A percentile compares a stretch with the other conserved stretches of the same genome.
Evolutionary conservation across 2,888 invertebrate genomes (phyloP).

Genomic region (Cremastobaeus sp.): DNA sequence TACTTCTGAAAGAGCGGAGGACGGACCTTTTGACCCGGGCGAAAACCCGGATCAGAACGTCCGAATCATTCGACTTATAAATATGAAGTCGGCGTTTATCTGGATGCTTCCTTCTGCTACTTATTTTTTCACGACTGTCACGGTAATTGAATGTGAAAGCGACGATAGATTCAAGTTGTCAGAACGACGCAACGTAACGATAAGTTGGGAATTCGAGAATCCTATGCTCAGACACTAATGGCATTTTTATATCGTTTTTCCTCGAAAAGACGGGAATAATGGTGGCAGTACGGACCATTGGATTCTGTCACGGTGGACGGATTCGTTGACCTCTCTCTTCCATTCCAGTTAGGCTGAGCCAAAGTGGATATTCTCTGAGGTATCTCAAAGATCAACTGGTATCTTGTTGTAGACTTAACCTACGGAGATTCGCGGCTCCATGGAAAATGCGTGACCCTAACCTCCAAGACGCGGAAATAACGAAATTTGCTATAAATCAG

Average conservation of each 20-base stretch:
- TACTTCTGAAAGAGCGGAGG: background rate
- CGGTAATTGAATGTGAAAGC: slow-evolving; percentile 54
- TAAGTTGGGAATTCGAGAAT: slow-evolving; percentile 67
- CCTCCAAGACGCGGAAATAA: too few species aligned
- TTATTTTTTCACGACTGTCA: slow-evolving; percentile 35
- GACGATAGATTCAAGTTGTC: slow-evolving; percentile 74
- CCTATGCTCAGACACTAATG: slow-evolving; percentile 74
- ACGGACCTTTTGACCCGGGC: too few species aligned
- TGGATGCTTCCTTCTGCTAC: slow-evolving; percentile 9
- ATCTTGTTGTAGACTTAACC: slow-evolving; percentile 67
- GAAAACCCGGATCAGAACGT: too few species aligned
- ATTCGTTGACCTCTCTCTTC: slow-evolving; percentile 62
- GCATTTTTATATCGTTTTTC: slow-evolving; percentile 77
- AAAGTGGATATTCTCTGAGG: slow-evolving; percentile 64
- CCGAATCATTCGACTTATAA: slow-evolving; percentile 16
- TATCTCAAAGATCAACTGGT: too few species aligned
- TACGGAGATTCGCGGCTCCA: slow-evolving; percentile 34
- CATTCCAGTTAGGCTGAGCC: slow-evolving; percentile 53
- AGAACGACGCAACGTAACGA: slow-evolving; percentile 62
- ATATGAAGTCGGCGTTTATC: slow-evolving; percentile 30
- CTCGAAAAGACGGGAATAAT: slow-evolving; percentile 63
- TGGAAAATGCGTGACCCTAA: too few species aligned
- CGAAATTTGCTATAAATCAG: too few species aligned
- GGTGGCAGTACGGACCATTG: slow-evolving; percentile 74
- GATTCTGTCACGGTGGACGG: slow-evolving; percentile 74